phyloP scores from a whole-genome alignment of 2,797 vertebrate species.

The Spea hammondii region DNA sequence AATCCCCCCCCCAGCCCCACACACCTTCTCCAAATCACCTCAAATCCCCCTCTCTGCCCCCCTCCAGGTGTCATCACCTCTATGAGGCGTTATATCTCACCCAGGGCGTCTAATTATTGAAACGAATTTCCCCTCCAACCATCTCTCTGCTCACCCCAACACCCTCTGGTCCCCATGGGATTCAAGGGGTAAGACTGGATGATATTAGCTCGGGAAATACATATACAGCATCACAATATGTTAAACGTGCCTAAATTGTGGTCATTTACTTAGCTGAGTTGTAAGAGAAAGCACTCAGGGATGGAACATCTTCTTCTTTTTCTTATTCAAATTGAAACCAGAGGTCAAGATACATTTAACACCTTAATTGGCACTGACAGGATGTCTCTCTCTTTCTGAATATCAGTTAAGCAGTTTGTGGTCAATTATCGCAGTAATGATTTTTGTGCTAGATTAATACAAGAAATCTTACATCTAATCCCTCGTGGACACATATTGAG shows the following conservation, averaged over 20 bases:
- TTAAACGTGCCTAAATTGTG: not conserved
- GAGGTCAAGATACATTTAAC: constrained; percentile 8
- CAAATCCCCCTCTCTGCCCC: constrained; percentile 39
- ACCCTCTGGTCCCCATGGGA: constrained; percentile 37
- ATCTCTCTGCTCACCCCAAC: constrained; percentile 1
- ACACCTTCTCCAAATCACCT: constrained; percentile 28
- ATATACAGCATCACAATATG: constrained; percentile 21
- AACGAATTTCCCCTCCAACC: constrained; percentile 24
- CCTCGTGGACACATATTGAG: too few relatives aligned
- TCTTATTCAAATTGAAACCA: not conserved
- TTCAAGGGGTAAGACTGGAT: constrained; percentile 7
- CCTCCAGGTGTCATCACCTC: constrained; percentile 47
- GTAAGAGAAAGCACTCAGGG: constrained; percentile 3
- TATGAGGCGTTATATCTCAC: constrained; percentile 38
- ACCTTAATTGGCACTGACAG: not conserved
- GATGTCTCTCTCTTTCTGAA: not conserved
- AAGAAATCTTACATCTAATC: not conserved
- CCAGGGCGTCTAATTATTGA: constrained; percentile 13
- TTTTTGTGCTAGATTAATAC: not conserved
- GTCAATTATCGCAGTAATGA: not conserved
- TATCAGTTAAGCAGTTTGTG: not conserved
- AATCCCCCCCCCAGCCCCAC: constrained; percentile 12
- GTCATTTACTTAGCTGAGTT: constrained; percentile 6
- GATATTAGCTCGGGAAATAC: constrained; percentile 6
- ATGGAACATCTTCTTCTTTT: constrained; percentile 4